Percentiles rank a stretch among this genome's conserved stretches.
Evolutionary conservation across 2,113 vertebrate genomes (phyloP).

Genomic region (Eptesicus fuscus): DNA sequence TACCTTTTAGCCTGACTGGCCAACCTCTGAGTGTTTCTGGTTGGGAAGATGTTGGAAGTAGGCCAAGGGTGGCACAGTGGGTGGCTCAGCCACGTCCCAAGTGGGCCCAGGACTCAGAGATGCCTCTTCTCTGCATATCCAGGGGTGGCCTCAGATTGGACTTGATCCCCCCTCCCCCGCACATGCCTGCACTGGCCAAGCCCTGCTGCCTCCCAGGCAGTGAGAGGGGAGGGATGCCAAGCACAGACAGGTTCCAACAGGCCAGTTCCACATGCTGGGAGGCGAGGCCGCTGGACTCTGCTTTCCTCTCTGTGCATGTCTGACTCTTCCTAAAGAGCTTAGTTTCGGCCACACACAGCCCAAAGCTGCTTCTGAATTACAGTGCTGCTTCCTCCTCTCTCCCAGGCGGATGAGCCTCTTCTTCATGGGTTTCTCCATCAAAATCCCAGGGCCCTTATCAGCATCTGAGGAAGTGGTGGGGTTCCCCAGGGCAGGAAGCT

Average conservation of each 20-base stretch:
- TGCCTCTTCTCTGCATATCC: no score
- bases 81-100: neutral
- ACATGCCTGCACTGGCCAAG: neutral
- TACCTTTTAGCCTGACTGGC: neutral
- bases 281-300: neutral
- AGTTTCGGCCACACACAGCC: neutral
- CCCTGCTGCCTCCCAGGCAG: neutral
- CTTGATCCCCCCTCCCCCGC: neutral
- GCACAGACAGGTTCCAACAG: neutral
- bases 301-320: neutral
- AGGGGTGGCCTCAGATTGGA: neutral
- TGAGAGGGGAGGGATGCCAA: neutral
- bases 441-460: neutral
- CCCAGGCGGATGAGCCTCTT: neutral
- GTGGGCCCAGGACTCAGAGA: neutral
- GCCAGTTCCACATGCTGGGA: neutral
- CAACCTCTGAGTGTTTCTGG: neutral
- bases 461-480: neutral
- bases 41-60: neutral
- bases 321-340: neutral
- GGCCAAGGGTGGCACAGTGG: neutral
- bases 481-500: neutral
- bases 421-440: neutral
- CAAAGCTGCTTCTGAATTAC: neutral
- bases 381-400: neutral